Evolutionary conservation across 2,888 invertebrate genomes (phyloP).

Genomic region (Tholera decimalis): DNA sequence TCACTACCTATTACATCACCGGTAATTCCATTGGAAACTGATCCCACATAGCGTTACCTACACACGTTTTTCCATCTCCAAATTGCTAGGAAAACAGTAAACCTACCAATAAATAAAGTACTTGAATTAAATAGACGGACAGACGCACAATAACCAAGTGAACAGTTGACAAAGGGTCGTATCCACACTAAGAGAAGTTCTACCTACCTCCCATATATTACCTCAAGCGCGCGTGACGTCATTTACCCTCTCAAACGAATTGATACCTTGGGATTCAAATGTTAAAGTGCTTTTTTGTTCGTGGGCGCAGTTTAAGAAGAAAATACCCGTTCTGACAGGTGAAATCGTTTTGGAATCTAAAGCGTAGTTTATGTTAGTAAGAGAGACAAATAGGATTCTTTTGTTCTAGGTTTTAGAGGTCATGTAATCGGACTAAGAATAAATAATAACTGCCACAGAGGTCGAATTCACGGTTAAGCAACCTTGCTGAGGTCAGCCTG

Average conservation of each 20-base stretch:
- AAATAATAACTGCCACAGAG: too few species aligned
- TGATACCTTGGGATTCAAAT: slow-evolving; percentile 22
- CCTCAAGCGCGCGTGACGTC: slow-evolving; percentile 49
- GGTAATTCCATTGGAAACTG: slow-evolving; percentile 15
- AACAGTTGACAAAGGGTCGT: slow-evolving; percentile 45
- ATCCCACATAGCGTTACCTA: neutral
- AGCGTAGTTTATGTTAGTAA: slow-evolving; percentile 29
- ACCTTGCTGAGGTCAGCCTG: too few species aligned
- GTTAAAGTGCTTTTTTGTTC: slow-evolving; percentile 54
- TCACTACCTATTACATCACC: neutral
- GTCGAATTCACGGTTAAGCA: too few species aligned
- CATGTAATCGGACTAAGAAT: neutral
- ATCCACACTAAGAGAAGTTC: slow-evolving; percentile 37
- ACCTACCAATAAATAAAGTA: slow-evolving; percentile 36
- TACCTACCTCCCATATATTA: slow-evolving; percentile 46
- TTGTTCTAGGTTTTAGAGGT: slow-evolving; percentile 8
- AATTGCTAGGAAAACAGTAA: slow-evolving; percentile 29
- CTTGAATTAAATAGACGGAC: slow-evolving; percentile 50
- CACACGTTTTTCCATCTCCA: neutral
- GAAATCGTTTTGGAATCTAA: slow-evolving; percentile 43
- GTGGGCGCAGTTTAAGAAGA: slow-evolving; percentile 28
- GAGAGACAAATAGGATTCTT: slow-evolving; percentile 26
- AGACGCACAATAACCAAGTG: slow-evolving; percentile 41
- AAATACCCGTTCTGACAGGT: slow-evolving; percentile 49
- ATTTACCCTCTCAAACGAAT: slow-evolving; percentile 43